phyloP scores from a whole-genome alignment of 2,888 invertebrate species.

The Aplocera efformata region DNA sequence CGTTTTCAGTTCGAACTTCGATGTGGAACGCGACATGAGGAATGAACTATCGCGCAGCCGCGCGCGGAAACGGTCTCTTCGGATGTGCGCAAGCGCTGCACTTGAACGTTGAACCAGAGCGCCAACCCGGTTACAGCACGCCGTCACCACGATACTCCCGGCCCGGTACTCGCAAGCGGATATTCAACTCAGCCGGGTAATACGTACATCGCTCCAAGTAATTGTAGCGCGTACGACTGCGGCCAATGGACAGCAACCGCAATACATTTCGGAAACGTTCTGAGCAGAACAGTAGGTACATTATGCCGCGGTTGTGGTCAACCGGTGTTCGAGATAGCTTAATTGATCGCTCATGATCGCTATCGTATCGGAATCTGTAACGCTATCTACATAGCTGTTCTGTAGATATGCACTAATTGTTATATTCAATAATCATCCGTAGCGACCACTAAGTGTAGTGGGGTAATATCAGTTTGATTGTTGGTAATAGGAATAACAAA shows the following conservation, averaged over 20 bases:
- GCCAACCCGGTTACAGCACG: conserved; percentile 46
- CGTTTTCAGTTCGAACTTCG: conserved; percentile 42
- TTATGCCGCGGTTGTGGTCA: conserved; percentile 43
- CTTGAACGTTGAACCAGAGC: conserved; percentile 72
- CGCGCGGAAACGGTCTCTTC: conserved; percentile 52
- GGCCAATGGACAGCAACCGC: conserved; percentile 61
- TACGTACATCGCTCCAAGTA: conserved; percentile 39
- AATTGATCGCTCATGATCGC: conserved; percentile 54
- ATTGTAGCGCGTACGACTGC: conserved; percentile 54
- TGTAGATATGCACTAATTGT: conserved; percentile 47
- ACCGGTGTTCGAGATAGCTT: conserved; percentile 47
- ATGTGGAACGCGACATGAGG: conserved; percentile 42
- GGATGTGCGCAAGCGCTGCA: conserved; percentile 69
- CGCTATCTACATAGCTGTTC: conserved; percentile 44
- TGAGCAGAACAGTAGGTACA: conserved; percentile 6
- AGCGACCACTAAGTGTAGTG: conserved; percentile 25
- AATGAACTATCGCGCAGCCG: conserved; percentile 51
- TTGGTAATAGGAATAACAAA: too few species aligned
- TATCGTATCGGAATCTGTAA: conserved; percentile 39
- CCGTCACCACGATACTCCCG: conserved; percentile 27
- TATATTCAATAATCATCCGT: conserved; percentile 32
- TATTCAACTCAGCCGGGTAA: conserved; percentile 45
- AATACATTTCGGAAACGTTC: conserved; percentile 56
- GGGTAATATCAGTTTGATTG: too few species aligned
- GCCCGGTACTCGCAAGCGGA: conserved; percentile 25